A percentile compares a stretch with the other conserved stretches of the same genome.
These are phyloP conservation scores for Junonia oenone DNA, from an alignment of 2,888 invertebrate species.

Conservation along the genomic window DNA sequence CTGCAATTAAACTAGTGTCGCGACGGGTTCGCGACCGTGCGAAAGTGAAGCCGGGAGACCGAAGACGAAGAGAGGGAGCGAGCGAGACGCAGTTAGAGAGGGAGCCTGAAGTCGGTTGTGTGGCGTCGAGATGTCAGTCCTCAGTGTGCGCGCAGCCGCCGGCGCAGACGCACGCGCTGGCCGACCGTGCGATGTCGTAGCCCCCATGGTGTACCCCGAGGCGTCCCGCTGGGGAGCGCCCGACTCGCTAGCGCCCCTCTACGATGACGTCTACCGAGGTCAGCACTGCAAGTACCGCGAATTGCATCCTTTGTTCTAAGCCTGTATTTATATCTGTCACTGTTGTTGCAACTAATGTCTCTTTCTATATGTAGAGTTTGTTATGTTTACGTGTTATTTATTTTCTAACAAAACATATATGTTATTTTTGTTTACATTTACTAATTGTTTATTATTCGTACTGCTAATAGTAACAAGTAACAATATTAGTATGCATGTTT, in stretches of 20 bases:
- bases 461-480: slow-evolving; percentile 11
- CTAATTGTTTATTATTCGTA: slow-evolving; percentile 1
- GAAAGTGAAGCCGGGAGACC: slow-evolving; percentile 63
- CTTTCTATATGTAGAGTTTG: slow-evolving; percentile 25
- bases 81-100: slow-evolving; percentile 3
- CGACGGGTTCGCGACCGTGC: slow-evolving; percentile 68
- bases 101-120: slow-evolving; percentile 9
- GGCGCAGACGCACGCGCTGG: slow-evolving; percentile 60
- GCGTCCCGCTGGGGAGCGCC: slow-evolving; percentile 80
- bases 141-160: slow-evolving; percentile 67
- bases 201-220: slow-evolving; percentile 80
- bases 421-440: slow-evolving; percentile 11
- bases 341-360: slow-evolving; percentile 11
- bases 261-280: slow-evolving; percentile 84
- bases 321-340: slow-evolving; percentile 24
- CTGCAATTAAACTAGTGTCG: slow-evolving; percentile 78
- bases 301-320: slow-evolving; percentile 41
- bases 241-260: slow-evolving; percentile 82
- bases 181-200: slow-evolving; percentile 53
- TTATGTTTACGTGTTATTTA: slow-evolving; percentile 8
- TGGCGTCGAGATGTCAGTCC: slow-evolving; percentile 22
- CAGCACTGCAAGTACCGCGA: slow-evolving; percentile 58
- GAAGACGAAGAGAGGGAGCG: slow-evolving; percentile 29
- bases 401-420: slow-evolving; percentile 1
- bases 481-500: neutral